Base-by-base conservation (phyloP, 1,140 invertebrate species). In the Drosophila ercepeae region DNA sequence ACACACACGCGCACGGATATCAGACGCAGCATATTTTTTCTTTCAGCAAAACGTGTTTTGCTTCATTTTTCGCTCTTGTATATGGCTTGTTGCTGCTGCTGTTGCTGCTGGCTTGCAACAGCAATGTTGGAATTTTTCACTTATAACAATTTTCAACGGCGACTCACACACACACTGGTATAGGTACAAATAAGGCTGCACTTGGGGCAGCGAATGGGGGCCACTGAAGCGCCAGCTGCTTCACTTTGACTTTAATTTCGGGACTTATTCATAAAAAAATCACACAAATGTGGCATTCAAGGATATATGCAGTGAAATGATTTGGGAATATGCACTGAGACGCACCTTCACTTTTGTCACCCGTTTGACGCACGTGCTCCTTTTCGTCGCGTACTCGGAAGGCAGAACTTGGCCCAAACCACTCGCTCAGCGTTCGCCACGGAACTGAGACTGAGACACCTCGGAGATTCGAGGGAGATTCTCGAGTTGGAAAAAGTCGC, bases 121-220 rank as follows among this genome's bases (percentile, higher is more conserved):
- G 75, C 82, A 78, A 77, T 86, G 82, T 67, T 86, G 81, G 81
- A 86, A 88, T 86, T 86, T 83, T 86, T 88, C 73, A 88, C 82
- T 84, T 86, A 86, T 86, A 86, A 79, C 72, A 86, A 72, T 81
- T 75, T 75, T 64, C 82, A 81, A 88, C 72, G 68, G 75, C 60
- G 23, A 58, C 57, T 63, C 63, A 21, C 41, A 42, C 36, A 39
- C 57, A 59, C 42, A 54, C 42, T 39, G 36, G 49, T 19, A 50
- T 41, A 58, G 23, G 34, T 13, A 64, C 2, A 14, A 4, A 59
- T 39, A 57, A 42, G 50, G 18, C 11, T 39, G 44, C 55, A 52
- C 51, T 54, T 54, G 53, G 11, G 23, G 65, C 68, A 50, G 27
- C 57, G 39, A 45, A 13, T 39, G 65, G 64, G 29, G 18, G 34